These are phyloP conservation scores for Numenius phaeopus DNA, from an alignment of 2,797 vertebrate species.

Conservation along the genomic window DNA sequence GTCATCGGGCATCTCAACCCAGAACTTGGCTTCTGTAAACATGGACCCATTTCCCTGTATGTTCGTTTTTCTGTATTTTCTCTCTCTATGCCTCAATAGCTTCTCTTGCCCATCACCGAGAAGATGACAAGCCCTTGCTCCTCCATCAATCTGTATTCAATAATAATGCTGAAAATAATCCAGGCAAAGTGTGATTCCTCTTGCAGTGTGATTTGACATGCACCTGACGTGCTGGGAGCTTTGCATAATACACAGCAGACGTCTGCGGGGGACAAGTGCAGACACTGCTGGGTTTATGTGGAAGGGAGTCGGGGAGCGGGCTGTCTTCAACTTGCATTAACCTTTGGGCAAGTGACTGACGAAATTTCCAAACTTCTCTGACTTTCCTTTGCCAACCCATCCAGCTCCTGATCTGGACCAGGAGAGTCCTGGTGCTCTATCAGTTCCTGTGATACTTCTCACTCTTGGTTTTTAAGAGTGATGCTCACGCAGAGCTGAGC, in stretches of 20 bases:
- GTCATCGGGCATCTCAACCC: neutral
- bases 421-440: neutral
- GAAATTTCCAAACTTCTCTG: neutral
- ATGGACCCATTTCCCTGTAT: rapidly evolving
- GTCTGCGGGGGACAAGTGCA: neutral
- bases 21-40: neutral
- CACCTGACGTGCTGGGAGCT: neutral
- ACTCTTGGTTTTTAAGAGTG: neutral
- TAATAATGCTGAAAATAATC: neutral
- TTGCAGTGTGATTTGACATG: neutral
- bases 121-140: rapidly evolving
- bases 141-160: neutral
- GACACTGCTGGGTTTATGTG: neutral
- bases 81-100: neutral
- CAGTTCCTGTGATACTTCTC: neutral
- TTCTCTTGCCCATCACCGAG: neutral
- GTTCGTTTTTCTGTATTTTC: neutral
- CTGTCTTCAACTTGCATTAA: neutral
- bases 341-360: neutral
- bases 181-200: neutral
- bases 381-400: neutral
- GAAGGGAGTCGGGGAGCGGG: neutral
- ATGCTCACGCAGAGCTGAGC: neutral
- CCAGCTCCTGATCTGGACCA: neutral
- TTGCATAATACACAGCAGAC: neutral